Evolutionary conservation across 2,888 invertebrate genomes (phyloP).

Genomic region (Chrysolina haemoptera): DNA sequence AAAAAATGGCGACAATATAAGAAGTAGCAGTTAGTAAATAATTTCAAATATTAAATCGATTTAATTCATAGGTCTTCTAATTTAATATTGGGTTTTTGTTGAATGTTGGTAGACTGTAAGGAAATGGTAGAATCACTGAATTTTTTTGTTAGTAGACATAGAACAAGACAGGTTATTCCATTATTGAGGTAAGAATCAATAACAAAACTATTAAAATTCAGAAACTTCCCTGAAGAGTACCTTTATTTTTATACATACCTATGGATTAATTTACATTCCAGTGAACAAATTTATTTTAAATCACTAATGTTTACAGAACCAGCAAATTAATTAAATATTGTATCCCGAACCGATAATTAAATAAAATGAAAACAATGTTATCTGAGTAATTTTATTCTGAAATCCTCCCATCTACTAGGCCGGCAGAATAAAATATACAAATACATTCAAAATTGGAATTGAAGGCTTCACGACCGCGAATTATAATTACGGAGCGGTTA

Average conservation of each 20-base stretch:
- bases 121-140: too few species aligned
- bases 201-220: too few species aligned
- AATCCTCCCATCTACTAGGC: constrained; percentile 29
- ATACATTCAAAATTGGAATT: constrained; percentile 41
- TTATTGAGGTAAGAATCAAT: too few species aligned
- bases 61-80: too few species aligned
- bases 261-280: background rate
- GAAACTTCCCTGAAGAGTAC: too few species aligned
- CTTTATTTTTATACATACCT: background rate
- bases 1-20: too few species aligned
- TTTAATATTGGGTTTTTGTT: too few species aligned
- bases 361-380: constrained; percentile 43
- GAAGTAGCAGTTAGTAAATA: too few species aligned
- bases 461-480: constrained; percentile 41
- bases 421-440: constrained; percentile 37
- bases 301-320: constrained; percentile 3
- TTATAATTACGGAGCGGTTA: constrained; percentile 49
- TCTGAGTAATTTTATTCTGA: constrained; percentile 46
- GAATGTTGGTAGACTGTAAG: too few species aligned
- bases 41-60: too few species aligned
- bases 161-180: too few species aligned
- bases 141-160: too few species aligned
- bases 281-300: constrained; percentile 26
- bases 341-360: constrained; percentile 35
- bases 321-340: constrained; percentile 14